Evolutionary conservation across 2,797 vertebrate species (phyloP).

Genomic region (Hafferia zeledoni): DNA sequence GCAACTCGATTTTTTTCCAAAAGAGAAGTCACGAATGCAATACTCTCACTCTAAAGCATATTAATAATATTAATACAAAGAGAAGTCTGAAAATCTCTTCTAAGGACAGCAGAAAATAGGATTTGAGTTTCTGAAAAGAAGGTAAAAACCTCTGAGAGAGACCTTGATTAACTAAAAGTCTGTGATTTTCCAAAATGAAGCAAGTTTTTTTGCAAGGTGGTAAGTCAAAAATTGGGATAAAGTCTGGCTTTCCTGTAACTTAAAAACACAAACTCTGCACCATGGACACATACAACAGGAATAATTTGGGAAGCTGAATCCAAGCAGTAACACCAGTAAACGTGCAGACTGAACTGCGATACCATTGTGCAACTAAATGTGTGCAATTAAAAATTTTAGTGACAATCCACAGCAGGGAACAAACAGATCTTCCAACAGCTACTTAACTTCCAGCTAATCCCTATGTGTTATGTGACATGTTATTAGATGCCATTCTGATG

Average conservation of each 20-base stretch:
- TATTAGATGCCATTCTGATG: not conserved
- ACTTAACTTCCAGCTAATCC: not conserved
- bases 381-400: not conserved
- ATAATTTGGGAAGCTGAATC: not conserved
- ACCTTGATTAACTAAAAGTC: not conserved
- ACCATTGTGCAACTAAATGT: not conserved
- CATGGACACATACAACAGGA: not conserved
- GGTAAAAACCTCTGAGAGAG: not conserved
- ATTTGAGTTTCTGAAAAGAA: not conserved
- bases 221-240: not conserved
- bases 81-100: not conserved
- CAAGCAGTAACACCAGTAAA: not conserved
- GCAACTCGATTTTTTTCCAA: not conserved
- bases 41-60: not conserved
- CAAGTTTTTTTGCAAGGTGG: not conserved
- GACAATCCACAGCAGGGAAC: not conserved
- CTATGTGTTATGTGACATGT: fast-evolving
- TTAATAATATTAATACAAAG: not conserved
- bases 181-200: not conserved
- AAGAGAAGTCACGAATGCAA: not conserved
- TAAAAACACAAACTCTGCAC: not conserved
- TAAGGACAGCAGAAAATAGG: not conserved
- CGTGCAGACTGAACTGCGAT: not conserved
- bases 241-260: not conserved
- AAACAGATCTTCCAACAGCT: not conserved